Base-by-base conservation (phyloP, 2,888 invertebrate species). In the Atethmia centrago region DNA sequence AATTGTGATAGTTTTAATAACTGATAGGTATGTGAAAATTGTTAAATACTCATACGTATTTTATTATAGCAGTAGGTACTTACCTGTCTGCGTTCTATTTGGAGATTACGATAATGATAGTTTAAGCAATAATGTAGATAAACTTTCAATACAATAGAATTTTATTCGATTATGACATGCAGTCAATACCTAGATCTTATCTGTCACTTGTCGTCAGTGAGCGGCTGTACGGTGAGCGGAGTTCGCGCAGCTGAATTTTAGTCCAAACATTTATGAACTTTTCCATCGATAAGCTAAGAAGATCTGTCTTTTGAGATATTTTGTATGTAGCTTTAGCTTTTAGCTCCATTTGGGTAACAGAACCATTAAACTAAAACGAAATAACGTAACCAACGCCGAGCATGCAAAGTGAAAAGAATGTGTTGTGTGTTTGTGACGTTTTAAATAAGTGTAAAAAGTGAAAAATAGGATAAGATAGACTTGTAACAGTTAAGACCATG, bases 91-190 rank as follows among this genome's bases (percentile, higher is more conserved):
- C 14, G 51, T 31, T 53, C 21, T 53, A 69, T 31, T 61, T 25
- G 53, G 19, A 59, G 36, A 77, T 77, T 40, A 75, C 51, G 45
- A 59, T 75, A 51, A 8, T 67, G 5, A 25, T 59, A 53, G 68
- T 68, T 69, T 51, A 12, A n/a, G 3, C 1, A 19, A 7, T 49
- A 59, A 65, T 25, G 36, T 53, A 14, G 65, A 65, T 59, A 28
- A 65, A 68, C 56, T 45, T 55, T 45, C 9, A n/a, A 63, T 36
- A 25, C 25, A 59, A 49, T 55, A 45, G 8, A 55, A 47, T 69
- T 47, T 64, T 21, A 42, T 74, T 31, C 12, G n/a, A 53, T 47
- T 53, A 73, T 14, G 25, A 53, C 7, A 36, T 36, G 7, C 40
- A 28, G 19, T 71, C 47, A 72, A 72, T 56, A 40, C 36, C 8